Evolutionary conservation across 1,140 invertebrate genomes (phyloP).

Genomic region (Aculops lycopersici): DNA sequence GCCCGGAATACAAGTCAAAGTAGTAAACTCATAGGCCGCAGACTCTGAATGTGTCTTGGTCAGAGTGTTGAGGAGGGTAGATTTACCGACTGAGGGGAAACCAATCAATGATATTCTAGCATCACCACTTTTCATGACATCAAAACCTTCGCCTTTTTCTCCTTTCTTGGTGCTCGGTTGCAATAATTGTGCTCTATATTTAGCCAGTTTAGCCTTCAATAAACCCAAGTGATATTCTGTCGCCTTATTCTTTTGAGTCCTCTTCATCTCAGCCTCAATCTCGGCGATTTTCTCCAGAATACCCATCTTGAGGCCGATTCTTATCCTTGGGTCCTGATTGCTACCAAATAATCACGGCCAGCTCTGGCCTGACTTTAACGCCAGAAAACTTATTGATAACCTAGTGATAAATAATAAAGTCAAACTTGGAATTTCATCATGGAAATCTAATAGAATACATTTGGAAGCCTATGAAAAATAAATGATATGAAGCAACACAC

Average conservation of each 20-base stretch:
- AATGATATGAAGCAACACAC: too few species aligned
- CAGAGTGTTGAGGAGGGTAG: conserved; percentile 61
- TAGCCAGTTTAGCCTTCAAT: conserved; percentile 90
- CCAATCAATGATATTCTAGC: conserved; percentile 88
- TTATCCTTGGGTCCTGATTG: too few species aligned
- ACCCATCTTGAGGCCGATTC: conserved; percentile 66
- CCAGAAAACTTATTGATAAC: too few species aligned
- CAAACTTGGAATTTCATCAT: too few species aligned
- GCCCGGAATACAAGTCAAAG: conserved; percentile 92
- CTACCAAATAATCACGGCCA: too few species aligned
- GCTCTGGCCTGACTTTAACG: too few species aligned
- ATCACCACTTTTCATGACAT: conserved; percentile 97
- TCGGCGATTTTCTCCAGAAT: conserved; percentile 91
- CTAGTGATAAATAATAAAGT: too few species aligned
- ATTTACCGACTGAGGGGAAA: conserved; percentile 86
- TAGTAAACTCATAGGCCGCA: conserved; percentile 95
- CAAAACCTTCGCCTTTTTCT: conserved; percentile 95
- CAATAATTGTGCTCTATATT: conserved; percentile 71
- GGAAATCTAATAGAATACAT: too few species aligned
- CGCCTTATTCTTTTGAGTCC: conserved; percentile 99
- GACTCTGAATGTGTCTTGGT: conserved; percentile 80
- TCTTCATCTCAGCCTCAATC: conserved; percentile 84
- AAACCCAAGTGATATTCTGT: conserved; percentile 96
- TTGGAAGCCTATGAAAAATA: too few species aligned
- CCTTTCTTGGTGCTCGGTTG: conserved; percentile 66